Evolutionary conservation across 1,140 invertebrate genomes (phyloP).

Genomic region (Zaprionus capensis): DNA sequence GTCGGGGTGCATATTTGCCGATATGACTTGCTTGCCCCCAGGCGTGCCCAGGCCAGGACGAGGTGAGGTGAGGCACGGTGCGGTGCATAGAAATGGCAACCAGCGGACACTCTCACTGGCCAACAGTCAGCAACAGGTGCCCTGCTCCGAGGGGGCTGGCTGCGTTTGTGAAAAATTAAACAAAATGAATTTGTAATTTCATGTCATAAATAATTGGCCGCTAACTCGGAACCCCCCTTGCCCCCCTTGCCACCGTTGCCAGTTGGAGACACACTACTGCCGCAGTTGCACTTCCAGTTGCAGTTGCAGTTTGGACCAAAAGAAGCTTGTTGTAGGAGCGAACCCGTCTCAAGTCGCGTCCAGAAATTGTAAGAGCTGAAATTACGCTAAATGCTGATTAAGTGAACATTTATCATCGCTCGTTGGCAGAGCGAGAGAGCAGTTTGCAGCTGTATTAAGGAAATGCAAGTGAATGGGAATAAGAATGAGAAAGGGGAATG

Average conservation of each 20-base stretch:
- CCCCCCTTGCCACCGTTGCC: background rate
- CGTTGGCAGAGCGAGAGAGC: constrained; percentile 49
- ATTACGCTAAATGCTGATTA: constrained; percentile 84
- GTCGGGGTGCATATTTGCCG: constrained; percentile 81
- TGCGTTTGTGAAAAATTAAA: constrained; percentile 82
- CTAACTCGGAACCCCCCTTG: constrained; percentile 56
- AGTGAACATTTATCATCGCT: constrained; percentile 84
- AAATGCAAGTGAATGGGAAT: constrained; percentile 60
- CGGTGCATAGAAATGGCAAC: constrained; percentile 55
- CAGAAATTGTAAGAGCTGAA: constrained; percentile 80
- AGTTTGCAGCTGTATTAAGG: constrained; percentile 41
- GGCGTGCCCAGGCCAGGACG: constrained; percentile 42
- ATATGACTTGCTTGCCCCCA: constrained; percentile 57
- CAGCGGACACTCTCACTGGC: constrained; percentile 53
- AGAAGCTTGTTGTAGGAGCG: constrained; percentile 36
- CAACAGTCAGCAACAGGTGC: constrained; percentile 60
- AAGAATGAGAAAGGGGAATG: constrained; percentile 34
- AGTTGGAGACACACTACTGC: constrained; percentile 40
- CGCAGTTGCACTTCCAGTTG: constrained; percentile 18
- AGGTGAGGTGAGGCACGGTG: background rate
- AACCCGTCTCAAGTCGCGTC: constrained; percentile 20
- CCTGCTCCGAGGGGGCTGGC: constrained; percentile 10
- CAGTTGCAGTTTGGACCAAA: constrained; percentile 50
- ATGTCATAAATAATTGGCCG: constrained; percentile 84
- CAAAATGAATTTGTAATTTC: constrained; percentile 84